Base-by-base conservation (phyloP, 2,113 vertebrate genomes). In the Megaceryle maxima region DNA sequence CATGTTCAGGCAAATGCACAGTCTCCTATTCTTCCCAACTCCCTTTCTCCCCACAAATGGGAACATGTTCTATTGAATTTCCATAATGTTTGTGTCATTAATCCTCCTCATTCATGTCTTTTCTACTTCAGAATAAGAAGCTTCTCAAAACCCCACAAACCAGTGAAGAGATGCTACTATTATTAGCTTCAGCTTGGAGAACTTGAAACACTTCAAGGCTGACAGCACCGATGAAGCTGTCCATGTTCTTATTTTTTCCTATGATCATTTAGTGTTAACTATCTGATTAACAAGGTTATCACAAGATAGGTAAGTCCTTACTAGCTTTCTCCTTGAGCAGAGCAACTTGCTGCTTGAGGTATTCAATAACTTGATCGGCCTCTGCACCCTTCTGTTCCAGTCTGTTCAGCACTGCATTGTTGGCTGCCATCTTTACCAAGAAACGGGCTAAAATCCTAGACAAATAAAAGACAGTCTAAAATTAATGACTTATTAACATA, bases 301-400 rank as follows among this genome's bases (percentile, higher is more conserved):
- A 6, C 9, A 63, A 77, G 25, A 78, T 0, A 77, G 44, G 11
- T 51, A 91, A 70, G 88, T 87, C 72, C 99, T 98, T 98, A 99
- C 99, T 97, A 89, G 99, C 98, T 99, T 99, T 99, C 93, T 99
- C 99, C 96, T 99, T 99, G 29, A 99, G 98, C 93, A 99, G 98
- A 96, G 99, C 98, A 94, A 99, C 98, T 97, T 99, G 99, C 74
- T 99, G 99, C 96, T 99, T 99, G 77, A 99, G 99, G 97, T 99
- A 99, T 77, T 99, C 99, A 86, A 99, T 99, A 96, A 99, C 97
- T 98, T 99, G 98, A 97, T 99, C 99, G 0, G 99, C 99, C 90
- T 99, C 99, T 13, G 98, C 97, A 15, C 99, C 99, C 83, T 99
- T 98, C 98, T 99, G 99, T 90, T 99, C 99, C 98, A 99, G 96